Percentiles rank a stretch among this genome's conserved stretches.
phyloP scores from a whole-genome alignment of 1,140 invertebrate genomes.

The Drosophila nikananu region DNA sequence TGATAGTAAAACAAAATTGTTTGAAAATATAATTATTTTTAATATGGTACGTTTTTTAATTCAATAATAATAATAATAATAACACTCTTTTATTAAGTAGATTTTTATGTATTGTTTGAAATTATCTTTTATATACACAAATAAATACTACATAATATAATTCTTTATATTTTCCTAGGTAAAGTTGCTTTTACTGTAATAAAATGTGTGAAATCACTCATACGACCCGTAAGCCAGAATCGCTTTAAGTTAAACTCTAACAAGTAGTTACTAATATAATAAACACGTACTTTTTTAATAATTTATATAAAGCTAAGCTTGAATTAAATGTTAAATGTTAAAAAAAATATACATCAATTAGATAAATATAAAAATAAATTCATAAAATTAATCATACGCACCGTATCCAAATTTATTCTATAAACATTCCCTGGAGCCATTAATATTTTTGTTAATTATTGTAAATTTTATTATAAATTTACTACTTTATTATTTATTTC shows the following conservation, averaged over 20 bases:
- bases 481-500: too few relatives aligned
- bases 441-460: too few relatives aligned
- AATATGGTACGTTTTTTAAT: neutral
- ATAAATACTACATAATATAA: neutral
- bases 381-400: neutral
- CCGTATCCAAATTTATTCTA: too few relatives aligned
- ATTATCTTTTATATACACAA: neutral
- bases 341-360: neutral
- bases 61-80: neutral
- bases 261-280: neutral
- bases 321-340: neutral
- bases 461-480: too few relatives aligned
- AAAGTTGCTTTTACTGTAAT: neutral
- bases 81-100: neutral
- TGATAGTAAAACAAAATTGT: too few relatives aligned
- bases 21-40: too few relatives aligned
- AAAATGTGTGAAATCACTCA: neutral
- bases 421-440: too few relatives aligned
- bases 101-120: neutral
- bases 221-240: neutral
- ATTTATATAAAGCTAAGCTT: neutral
- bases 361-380: too few relatives aligned
- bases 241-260: neutral
- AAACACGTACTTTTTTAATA: too few relatives aligned
- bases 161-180: neutral